These are phyloP conservation scores for Drosophila bifasciata DNA, from an alignment of 1,140 invertebrate species.

Conservation along the genomic window DNA sequence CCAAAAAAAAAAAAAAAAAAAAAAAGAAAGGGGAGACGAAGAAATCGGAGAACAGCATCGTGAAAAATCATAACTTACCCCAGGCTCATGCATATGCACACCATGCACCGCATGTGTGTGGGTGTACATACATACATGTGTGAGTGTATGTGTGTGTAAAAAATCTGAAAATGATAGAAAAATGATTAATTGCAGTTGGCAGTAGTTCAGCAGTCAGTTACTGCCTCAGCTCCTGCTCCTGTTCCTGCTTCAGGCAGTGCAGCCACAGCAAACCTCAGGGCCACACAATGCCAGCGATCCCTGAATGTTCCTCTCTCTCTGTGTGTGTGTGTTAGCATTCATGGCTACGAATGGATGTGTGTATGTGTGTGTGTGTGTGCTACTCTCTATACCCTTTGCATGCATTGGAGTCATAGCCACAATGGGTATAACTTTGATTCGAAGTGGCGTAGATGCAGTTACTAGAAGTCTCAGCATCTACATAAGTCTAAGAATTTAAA, in stretches of 20 bases:
- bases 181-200: slow-evolving; percentile 84
- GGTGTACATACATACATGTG: slow-evolving; percentile 5
- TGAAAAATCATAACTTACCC: slow-evolving; percentile 63
- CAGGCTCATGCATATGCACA: slow-evolving; percentile 16
- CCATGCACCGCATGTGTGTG: background rate
- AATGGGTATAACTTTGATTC: no score
- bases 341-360: slow-evolving; percentile 36
- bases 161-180: slow-evolving; percentile 84
- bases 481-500: no score
- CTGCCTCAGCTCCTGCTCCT: slow-evolving; percentile 30
- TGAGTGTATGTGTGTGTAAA: slow-evolving; percentile 43
- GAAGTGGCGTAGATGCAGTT: no score
- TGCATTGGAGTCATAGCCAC: no score
- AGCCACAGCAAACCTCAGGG: slow-evolving; percentile 62
- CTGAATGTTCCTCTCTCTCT: slow-evolving; percentile 11
- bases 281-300: slow-evolving; percentile 35
- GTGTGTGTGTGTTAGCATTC: slow-evolving; percentile 55
- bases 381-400: no score
- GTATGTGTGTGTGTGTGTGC: slow-evolving; percentile 12
- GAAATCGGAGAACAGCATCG: slow-evolving; percentile 39
- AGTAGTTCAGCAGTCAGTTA: slow-evolving; percentile 79
- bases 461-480: no score
- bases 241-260: slow-evolving; percentile 37
- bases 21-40: no score
- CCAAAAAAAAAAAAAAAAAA: no score